Evolutionary conservation across 2,113 vertebrate species (phyloP), one percentile per base, ranked within the genome.

Genomic region (Ceyx cyanopectus): DNA sequence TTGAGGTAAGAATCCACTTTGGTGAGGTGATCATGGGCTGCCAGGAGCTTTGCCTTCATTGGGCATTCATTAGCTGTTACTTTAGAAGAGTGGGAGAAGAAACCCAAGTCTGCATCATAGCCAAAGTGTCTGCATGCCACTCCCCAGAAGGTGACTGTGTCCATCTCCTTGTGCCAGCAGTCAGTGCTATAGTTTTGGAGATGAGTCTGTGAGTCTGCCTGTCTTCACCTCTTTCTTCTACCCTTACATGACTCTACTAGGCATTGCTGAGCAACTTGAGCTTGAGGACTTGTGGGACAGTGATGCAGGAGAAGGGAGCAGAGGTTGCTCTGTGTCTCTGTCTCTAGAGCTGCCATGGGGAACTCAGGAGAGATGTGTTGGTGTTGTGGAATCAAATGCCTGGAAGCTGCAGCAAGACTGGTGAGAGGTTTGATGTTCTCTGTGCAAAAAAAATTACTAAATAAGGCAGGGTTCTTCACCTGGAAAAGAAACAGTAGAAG

Each of bases 401-500:
- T 95, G 72, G 62, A 85, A 89, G 62, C 14, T 75, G 77, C 80
- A 94, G 88, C 63, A 77, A 51, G 72, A 78, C 9, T 14, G 43
- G 65, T 84, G 69, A 77, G 74, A 94, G 87, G 48, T 81, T 66
- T 86, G 48, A 68, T 6, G 10, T 62, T 66, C 51, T 84, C 37
- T 81, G 26, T 65, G 68, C 22, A 75, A 58, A 87, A 48, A 81
- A 81, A 23, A 62, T 5, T 40, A 26, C 61, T 90, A 81, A 81
- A 75, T 68, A 69, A 92, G 37, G 72, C 85, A 73, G 51, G 13
- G 72, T 11, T 92, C 70, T 80, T 92, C 63, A 80, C 14, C 34
- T 82, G 92, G 51, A 22, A 69, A 89, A 92, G 79, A 80, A 92
- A 82, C 19, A 54, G 22, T 24, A 46, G 41, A 82, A 85, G 75